Conservation (phyloP, 2,797 vertebrate species). For the Alosa sapidissima region DNA sequence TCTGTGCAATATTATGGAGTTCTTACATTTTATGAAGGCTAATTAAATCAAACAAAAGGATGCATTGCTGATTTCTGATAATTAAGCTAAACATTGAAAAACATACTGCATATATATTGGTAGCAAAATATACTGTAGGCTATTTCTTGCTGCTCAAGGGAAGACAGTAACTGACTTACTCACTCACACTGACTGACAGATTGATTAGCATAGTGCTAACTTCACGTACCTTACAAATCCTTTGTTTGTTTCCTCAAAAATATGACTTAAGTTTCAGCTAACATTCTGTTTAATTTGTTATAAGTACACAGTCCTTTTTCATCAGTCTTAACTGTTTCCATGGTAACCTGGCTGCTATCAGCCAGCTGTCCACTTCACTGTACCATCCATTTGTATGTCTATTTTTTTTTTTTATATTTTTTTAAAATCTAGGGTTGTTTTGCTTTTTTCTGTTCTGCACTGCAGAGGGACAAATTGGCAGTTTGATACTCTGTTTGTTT, state of each 20-base stretch:
- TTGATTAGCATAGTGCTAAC: not conserved
- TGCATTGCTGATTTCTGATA: no score
- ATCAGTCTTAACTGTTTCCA: conserved; percentile 71
- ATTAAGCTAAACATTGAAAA: no score
- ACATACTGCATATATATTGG: no score
- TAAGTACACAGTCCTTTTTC: conserved; percentile 29
- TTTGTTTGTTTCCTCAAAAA: not conserved
- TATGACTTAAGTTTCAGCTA: conserved; percentile 24
- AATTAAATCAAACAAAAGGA: no score
- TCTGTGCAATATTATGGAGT: no score
- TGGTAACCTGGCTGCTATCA: conserved; percentile 68
- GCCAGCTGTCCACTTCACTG: conserved; percentile 62
- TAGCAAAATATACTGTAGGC: no score
- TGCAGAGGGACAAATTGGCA: conserved; percentile 12
- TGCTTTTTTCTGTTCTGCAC: not conserved
- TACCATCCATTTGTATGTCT: not conserved
- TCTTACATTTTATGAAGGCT: no score
- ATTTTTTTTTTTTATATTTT: not conserved
- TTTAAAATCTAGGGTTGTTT: not conserved
- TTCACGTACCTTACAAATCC: not conserved
- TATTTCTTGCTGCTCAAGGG: no score
- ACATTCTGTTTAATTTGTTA: conserved; percentile 51
- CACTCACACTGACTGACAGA: not conserved
- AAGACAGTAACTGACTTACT: no score
- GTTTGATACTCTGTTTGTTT: conserved; percentile 1